Percentiles rank a stretch among this genome's conserved stretches.
Evolutionary conservation across 2,113 vertebrate species (phyloP).

Genomic region (Actenoides hombroni): DNA sequence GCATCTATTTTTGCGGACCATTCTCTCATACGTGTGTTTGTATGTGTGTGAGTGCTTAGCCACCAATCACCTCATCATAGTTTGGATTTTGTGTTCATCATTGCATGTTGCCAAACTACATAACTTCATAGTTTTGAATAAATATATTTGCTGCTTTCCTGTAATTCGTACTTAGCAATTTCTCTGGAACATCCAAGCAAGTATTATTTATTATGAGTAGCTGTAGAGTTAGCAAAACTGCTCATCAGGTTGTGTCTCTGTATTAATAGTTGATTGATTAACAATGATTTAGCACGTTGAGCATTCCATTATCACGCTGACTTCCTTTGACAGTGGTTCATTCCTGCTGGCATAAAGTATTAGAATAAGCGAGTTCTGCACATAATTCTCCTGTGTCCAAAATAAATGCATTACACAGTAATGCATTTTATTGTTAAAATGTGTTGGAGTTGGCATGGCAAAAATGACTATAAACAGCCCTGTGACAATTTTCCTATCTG

Average conservation of each 20-base stretch:
- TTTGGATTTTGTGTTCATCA: conserved; percentile 72
- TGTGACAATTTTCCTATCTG: not conserved
- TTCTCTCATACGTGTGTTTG: conserved; percentile 40
- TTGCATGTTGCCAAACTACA: conserved; percentile 73
- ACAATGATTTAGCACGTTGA: conserved; percentile 72
- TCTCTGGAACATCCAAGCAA: conserved; percentile 58
- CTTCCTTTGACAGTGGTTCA: conserved; percentile 74
- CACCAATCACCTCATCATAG: conserved; percentile 41
- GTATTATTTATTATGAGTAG: conserved; percentile 64
- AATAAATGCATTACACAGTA: conserved; percentile 77
- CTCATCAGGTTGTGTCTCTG: conserved; percentile 48
- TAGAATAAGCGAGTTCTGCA: conserved; percentile 70
- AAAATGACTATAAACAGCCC: conserved; percentile 30
- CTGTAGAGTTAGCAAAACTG: conserved; percentile 59
- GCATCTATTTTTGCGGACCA: conserved; percentile 41
- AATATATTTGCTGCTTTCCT: conserved; percentile 68
- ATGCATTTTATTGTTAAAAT: conserved; percentile 78
- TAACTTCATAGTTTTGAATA: conserved; percentile 58
- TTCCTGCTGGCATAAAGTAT: conserved; percentile 76
- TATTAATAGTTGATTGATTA: conserved; percentile 68
- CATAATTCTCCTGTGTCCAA: conserved; percentile 60
- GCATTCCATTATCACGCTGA: conserved; percentile 80
- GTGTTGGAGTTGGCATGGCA: conserved; percentile 74
- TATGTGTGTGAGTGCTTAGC: conserved; percentile 64
- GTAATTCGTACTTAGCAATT: conserved; percentile 27